These are phyloP conservation scores for Pseudopipra pipra DNA, from an alignment of 2,113 vertebrate genomes.

Conservation along the genomic window DNA sequence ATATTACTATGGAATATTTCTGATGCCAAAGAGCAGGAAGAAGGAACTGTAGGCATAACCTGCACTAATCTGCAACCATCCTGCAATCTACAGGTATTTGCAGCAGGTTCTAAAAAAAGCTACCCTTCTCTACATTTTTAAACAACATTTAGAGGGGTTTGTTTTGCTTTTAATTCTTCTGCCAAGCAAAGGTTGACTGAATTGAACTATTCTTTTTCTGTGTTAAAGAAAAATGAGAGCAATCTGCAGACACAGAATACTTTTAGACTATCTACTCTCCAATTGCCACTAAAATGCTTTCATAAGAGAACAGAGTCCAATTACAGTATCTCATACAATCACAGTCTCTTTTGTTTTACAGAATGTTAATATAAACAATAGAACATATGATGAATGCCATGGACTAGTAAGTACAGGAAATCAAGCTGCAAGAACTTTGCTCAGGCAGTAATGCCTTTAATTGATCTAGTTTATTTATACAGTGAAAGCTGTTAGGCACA, in stretches of 20 bases:
- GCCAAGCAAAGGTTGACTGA: background rate
- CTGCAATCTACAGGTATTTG: background rate
- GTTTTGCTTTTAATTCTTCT: background rate
- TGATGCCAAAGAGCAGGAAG: background rate
- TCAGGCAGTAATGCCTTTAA: background rate
- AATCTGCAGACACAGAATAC: background rate
- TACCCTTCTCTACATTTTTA: background rate
- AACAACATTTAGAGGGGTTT: background rate
- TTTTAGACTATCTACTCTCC: background rate
- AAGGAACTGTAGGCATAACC: background rate
- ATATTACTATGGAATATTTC: background rate
- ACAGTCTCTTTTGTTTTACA: background rate
- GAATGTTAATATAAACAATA: background rate
- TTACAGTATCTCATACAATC: background rate
- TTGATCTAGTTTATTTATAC: background rate
- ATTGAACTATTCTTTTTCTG: background rate
- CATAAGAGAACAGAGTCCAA: background rate
- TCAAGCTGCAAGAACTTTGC: background rate
- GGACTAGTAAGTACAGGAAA: background rate
- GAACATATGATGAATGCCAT: background rate
- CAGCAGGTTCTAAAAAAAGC: background rate
- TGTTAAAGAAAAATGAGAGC: background rate
- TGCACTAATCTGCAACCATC: background rate
- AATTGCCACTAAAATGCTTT: background rate
- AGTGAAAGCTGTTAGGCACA: background rate